Conservation (phyloP, 2,888 invertebrate species). For the Chaitophorus viminalis region DNA sequence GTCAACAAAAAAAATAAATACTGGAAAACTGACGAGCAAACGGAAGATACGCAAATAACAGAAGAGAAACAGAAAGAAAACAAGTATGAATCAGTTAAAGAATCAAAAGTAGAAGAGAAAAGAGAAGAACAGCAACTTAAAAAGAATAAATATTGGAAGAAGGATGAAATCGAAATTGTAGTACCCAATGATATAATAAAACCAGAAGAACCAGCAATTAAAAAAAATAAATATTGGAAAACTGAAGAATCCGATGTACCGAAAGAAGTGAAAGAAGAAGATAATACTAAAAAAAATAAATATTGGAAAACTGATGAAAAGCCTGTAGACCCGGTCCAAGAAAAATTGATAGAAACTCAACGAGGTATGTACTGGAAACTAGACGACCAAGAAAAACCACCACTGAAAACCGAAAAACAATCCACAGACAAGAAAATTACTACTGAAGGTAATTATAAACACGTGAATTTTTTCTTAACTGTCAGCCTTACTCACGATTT, state of each 20-base stretch:
- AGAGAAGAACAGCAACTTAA: slow-evolving; percentile 2
- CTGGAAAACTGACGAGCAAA: background rate
- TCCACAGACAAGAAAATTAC: slow-evolving; percentile 63
- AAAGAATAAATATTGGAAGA: slow-evolving; percentile 37
- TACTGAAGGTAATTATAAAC: slow-evolving; percentile 17
- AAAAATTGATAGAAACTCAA: slow-evolving; percentile 65
- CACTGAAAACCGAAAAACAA: slow-evolving; percentile 64
- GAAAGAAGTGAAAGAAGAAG: slow-evolving; percentile 60
- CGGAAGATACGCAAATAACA: background rate
- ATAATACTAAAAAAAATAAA: slow-evolving; percentile 38
- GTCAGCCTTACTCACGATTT: background rate
- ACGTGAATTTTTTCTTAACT: background rate
- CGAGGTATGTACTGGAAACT: slow-evolving; percentile 61
- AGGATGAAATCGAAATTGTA: slow-evolving; percentile 10
- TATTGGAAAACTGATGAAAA: slow-evolving; percentile 65
- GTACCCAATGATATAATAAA: background rate
- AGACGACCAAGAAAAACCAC: slow-evolving; percentile 63
- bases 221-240: slow-evolving; percentile 52
- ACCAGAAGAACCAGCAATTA: background rate
- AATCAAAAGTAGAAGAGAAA: background rate
- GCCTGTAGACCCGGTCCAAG: slow-evolving; percentile 66
- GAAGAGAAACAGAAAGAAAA: slow-evolving; percentile 35
- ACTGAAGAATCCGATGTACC: slow-evolving; percentile 18
- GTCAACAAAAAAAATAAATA: slow-evolving; percentile 13
- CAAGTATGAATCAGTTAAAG: slow-evolving; percentile 9